These are phyloP conservation scores for Oxyruncus cristatus DNA, from an alignment of 2,113 vertebrate species.

Conservation along the genomic window DNA sequence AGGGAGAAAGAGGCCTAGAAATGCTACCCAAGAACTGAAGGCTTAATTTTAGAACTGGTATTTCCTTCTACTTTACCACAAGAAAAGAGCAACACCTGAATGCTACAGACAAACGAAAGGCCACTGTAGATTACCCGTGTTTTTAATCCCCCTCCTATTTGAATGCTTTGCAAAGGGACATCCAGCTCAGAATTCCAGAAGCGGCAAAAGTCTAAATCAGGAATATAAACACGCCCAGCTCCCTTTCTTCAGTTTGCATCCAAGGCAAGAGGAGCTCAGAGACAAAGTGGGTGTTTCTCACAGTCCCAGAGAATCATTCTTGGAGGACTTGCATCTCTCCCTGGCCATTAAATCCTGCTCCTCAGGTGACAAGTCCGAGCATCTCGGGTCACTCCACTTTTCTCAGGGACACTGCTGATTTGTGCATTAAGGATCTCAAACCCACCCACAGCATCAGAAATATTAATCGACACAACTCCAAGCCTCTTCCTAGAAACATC, in stretches of 20 bases:
- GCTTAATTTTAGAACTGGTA: not conserved
- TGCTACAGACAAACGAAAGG: not conserved
- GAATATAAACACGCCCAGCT: not conserved
- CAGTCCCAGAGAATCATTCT: not conserved
- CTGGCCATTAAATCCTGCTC: not conserved
- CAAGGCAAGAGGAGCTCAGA: not conserved
- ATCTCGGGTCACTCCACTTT: not conserved
- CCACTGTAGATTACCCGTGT: accelerated
- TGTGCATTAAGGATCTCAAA: not conserved
- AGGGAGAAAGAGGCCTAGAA: not conserved
- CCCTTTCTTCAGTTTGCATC: not conserved
- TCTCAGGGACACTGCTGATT: no score
- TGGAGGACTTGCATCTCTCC: not conserved
- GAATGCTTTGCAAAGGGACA: not conserved
- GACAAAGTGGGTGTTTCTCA: not conserved
- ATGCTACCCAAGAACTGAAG: no score
- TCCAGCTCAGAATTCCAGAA: not conserved
- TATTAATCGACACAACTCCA: not conserved
- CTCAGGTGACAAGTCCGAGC: not conserved
- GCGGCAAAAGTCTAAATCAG: not conserved
- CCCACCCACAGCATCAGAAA: not conserved
- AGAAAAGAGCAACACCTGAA: not conserved
- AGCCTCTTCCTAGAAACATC: not conserved
- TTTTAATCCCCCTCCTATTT: not conserved
- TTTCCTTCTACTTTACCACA: not conserved